A percentile compares a stretch with the other conserved stretches of the same genome.
Conservation (phyloP, 2,888 invertebrate genomes). For the Drosophila kambysellisi region DNA sequence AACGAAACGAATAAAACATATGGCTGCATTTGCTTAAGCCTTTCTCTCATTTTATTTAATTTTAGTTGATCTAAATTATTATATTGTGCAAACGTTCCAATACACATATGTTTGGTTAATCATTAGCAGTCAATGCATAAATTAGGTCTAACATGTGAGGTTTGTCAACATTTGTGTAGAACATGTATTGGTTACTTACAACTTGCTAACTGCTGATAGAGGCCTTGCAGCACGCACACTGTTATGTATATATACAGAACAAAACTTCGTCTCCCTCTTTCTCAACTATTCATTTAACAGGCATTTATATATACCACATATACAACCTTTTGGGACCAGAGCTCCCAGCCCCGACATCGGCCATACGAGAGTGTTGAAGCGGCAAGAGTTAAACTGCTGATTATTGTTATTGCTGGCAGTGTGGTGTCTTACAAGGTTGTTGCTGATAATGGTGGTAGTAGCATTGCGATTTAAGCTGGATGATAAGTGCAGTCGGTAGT, state of each 20-base stretch:
- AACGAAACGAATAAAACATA: not conserved
- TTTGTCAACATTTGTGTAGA: constrained; percentile 8
- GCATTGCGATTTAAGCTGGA: constrained; percentile 42
- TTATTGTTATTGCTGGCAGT: constrained; percentile 25
- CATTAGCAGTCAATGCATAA: not conserved
- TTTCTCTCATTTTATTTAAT: not conserved
- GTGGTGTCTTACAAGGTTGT: constrained; percentile 22
- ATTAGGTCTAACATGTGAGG: not conserved
- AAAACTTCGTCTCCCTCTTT: not conserved
- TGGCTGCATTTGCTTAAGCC: not conserved
- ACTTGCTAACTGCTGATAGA: constrained; percentile 16
- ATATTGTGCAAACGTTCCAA: not conserved
- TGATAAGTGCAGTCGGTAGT: constrained; percentile 43
- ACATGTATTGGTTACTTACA: constrained; percentile 5
- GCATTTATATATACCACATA: constrained; percentile 31
- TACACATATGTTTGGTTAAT: not conserved
- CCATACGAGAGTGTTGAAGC: constrained; percentile 30
- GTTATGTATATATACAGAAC: not conserved
- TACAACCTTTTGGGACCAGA: not conserved
- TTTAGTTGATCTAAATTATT: not conserved
- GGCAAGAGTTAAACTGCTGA: constrained; percentile 32
- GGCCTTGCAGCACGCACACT: not conserved
- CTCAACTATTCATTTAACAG: constrained; percentile 24
- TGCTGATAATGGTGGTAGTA: constrained; percentile 55
- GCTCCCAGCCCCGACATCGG: not conserved